A percentile compares a stretch with the other conserved stretches of the same genome.
Evolutionary conservation across 2,113 vertebrate genomes (phyloP).

Genomic region (Anguilla rostrata): DNA sequence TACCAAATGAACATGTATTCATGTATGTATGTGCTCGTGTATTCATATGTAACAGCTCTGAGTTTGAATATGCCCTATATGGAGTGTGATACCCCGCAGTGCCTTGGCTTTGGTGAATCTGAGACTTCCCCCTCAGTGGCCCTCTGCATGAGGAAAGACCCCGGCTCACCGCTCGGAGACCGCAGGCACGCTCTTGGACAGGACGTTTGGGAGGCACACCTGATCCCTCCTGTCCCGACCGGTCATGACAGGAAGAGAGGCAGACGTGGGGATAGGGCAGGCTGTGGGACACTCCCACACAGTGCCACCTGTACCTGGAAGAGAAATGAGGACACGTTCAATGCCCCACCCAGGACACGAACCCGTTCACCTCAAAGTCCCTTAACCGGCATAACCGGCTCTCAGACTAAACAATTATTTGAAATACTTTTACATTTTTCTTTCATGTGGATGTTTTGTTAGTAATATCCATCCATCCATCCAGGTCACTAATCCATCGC

Average conservation of each 20-base stretch:
- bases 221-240: slow-evolving; percentile 70
- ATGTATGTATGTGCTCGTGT: no score
- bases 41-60: background rate
- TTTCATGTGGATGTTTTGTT: no score
- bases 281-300: slow-evolving; percentile 69
- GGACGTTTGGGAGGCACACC: slow-evolving; percentile 38
- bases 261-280: slow-evolving; percentile 53
- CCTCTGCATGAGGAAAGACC: background rate
- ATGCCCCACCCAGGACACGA: no score
- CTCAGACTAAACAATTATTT: no score
- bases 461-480: no score
- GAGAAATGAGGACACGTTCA: slow-evolving; percentile 28
- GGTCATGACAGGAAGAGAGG: slow-evolving; percentile 69
- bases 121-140: background rate
- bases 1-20: no score
- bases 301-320: slow-evolving; percentile 82
- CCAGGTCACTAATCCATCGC: no score
- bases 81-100: no score
- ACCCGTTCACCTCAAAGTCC: no score
- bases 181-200: slow-evolving; percentile 73
- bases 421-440: no score
- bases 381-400: no score
- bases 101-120: background rate
- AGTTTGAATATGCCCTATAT: no score
- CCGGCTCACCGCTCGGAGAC: slow-evolving; percentile 76